phyloP scores from a whole-genome alignment of 2,113 vertebrate species.

The Ameiurus melas region DNA sequence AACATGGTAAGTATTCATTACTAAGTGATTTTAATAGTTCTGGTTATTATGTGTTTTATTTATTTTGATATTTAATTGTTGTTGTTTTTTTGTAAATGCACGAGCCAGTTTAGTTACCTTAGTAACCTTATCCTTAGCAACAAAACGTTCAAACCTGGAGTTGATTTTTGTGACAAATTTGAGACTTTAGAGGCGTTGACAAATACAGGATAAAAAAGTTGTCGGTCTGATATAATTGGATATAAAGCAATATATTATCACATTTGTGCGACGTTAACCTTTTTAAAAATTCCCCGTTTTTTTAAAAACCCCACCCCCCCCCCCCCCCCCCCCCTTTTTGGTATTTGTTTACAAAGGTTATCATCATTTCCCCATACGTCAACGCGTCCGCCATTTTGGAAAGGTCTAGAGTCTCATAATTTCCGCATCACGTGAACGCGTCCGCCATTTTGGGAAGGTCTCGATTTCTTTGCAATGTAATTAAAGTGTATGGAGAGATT shows the following conservation, averaged over 20 bases:
- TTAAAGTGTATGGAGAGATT: not conserved
- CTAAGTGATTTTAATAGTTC: not conserved
- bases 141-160: too few species aligned
- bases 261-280: too few species aligned
- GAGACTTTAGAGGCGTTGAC: not conserved
- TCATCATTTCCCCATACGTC: too few species aligned
- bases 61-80: not conserved
- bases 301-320: too few species aligned
- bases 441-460: constrained; percentile 15
- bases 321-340: too few species aligned
- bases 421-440: not conserved
- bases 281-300: too few species aligned
- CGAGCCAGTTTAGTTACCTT: not conserved
- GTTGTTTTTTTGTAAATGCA: too few species aligned
- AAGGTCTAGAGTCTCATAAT: too few species aligned
- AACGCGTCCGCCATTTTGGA: too few species aligned
- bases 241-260: not conserved
- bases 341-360: too few species aligned
- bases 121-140: not conserved
- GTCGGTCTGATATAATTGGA: not conserved
- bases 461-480: not conserved
- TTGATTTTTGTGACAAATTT: not conserved
- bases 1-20: not conserved
- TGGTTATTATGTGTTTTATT: not conserved
- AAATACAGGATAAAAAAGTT: not conserved